These are phyloP conservation scores for Yponomeuta plumbellus DNA, from an alignment of 2,888 invertebrate species.

Conservation along the genomic window DNA sequence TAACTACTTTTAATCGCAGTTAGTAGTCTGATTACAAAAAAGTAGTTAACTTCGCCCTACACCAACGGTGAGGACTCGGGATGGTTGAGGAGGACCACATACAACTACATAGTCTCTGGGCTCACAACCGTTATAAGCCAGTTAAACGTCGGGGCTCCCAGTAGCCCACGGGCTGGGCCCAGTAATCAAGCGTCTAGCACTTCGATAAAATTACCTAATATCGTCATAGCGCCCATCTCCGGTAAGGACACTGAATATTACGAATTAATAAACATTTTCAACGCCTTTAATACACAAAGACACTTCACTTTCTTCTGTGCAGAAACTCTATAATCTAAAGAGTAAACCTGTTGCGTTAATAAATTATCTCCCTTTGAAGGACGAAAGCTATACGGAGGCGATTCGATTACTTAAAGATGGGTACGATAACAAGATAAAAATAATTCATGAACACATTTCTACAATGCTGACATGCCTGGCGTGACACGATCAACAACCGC, in stretches of 20 bases:
- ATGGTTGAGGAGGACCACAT: too few relatives aligned
- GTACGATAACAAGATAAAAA: slow-evolving; percentile 17
- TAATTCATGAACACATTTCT: slow-evolving; percentile 13
- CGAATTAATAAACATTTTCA: slow-evolving; percentile 16
- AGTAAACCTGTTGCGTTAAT: slow-evolving; percentile 16
- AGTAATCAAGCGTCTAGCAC: too few relatives aligned
- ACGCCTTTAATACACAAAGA: slow-evolving; percentile 16
- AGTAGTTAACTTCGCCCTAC: too few relatives aligned
- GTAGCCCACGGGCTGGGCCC: too few relatives aligned
- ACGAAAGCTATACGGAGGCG: slow-evolving; percentile 15
- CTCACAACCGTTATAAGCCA: too few relatives aligned
- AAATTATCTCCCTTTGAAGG: slow-evolving; percentile 17
- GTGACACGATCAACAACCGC: too few relatives aligned
- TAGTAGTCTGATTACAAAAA: too few relatives aligned
- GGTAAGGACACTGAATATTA: slow-evolving; percentile 17
- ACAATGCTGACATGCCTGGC: slow-evolving; percentile 19
- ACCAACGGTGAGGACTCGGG: too few relatives aligned
- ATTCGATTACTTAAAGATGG: slow-evolving; percentile 14
- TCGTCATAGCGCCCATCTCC: neutral
- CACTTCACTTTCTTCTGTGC: neutral
- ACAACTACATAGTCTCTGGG: too few relatives aligned
- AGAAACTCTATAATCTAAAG: slow-evolving; percentile 18
- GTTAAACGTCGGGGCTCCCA: too few relatives aligned
- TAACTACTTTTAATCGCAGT: too few relatives aligned
- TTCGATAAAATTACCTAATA: too few relatives aligned